Conservation (phyloP, 1,140 invertebrate species). For the Sarcophaga peregrina region DNA sequence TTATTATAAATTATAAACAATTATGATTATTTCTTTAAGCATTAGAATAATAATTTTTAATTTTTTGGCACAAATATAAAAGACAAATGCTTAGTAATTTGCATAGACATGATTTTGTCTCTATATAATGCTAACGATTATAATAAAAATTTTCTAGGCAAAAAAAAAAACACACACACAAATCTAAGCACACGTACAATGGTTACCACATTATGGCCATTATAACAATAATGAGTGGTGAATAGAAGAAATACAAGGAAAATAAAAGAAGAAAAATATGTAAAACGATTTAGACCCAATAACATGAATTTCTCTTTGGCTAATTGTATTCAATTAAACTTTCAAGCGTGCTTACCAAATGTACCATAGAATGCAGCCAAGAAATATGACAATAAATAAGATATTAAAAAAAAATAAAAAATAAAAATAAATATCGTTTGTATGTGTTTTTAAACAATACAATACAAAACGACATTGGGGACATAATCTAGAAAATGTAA, state of each 20-base stretch:
- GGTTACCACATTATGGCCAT: neutral
- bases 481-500: slow-evolving; percentile 34
- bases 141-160: too few relatives aligned
- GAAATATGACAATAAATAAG: neutral
- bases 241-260: neutral
- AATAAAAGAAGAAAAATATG: neutral
- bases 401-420: neutral
- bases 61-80: neutral
- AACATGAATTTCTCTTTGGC: slow-evolving; percentile 40
- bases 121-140: neutral
- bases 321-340: slow-evolving; percentile 41
- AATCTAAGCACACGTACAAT: too few relatives aligned
- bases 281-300: slow-evolving; percentile 4
- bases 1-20: too few relatives aligned
- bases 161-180: too few relatives aligned
- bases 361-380: slow-evolving; percentile 4
- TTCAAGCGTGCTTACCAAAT: slow-evolving; percentile 16
- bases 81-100: too few relatives aligned
- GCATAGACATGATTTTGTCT: neutral
- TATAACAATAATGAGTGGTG: neutral
- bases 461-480: slow-evolving; percentile 29
- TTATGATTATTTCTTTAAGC: too few relatives aligned
- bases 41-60: neutral
- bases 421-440: too few relatives aligned
- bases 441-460: too few relatives aligned